phyloP scores from a whole-genome alignment of 2,113 vertebrate species.

The Balaeniceps rex region DNA sequence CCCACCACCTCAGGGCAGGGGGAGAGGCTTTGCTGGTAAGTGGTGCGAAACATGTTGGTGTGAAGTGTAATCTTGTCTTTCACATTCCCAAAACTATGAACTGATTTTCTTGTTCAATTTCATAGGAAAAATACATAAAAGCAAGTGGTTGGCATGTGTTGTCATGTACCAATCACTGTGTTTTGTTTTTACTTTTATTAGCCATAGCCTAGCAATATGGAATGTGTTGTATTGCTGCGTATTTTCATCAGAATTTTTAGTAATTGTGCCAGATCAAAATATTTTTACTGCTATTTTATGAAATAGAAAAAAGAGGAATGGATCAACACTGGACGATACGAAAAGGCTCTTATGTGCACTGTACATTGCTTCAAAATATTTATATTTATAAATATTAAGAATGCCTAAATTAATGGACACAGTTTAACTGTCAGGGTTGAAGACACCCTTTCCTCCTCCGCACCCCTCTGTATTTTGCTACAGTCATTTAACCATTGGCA shows the following conservation, averaged over 20 bases:
- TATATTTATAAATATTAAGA: neutral
- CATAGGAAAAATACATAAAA: neutral
- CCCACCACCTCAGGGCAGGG: slow-evolving; percentile 84
- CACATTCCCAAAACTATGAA: neutral
- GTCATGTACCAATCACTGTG: neutral
- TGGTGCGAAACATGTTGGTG: accelerated
- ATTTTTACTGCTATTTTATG: neutral
- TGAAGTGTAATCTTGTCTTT: neutral
- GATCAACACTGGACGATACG: neutral
- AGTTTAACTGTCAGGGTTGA: neutral
- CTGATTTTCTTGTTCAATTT: neutral
- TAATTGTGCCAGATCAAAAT: neutral
- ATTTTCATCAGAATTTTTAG: neutral
- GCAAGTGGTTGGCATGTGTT: neutral
- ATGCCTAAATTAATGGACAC: neutral
- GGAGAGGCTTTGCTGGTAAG: slow-evolving; percentile 88
- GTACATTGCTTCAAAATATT: neutral
- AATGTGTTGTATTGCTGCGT: neutral
- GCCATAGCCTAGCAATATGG: neutral
- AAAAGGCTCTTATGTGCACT: neutral
- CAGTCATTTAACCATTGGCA: neutral
- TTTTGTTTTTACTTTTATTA: neutral
- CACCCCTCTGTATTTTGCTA: neutral
- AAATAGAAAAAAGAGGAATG: neutral
- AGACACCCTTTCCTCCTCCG: neutral